phyloP scores from a whole-genome alignment of 2,113 vertebrate species.

The Dicrurus megarhynchus region DNA sequence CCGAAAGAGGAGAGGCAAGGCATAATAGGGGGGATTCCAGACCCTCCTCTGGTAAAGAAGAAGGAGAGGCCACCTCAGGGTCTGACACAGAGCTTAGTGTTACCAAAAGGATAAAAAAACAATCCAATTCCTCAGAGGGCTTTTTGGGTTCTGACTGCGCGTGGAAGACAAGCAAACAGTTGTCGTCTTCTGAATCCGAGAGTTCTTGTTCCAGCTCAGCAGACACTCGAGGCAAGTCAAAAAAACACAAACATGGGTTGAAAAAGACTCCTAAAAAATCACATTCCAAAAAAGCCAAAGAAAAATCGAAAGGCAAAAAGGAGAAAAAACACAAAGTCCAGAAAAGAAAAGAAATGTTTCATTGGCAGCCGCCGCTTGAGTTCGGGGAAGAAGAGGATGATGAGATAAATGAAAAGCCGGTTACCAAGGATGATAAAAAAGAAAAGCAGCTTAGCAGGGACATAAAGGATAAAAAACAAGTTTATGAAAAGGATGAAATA shows the following conservation, averaged over 20 bases:
- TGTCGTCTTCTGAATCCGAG: conserved; percentile 46
- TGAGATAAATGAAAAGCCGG: conserved; percentile 40
- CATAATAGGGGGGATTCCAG: conserved; percentile 43
- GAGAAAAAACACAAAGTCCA: conserved; percentile 86
- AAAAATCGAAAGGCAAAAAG: conserved; percentile 83
- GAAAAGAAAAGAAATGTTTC: conserved; percentile 88
- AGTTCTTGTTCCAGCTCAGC: conserved; percentile 51
- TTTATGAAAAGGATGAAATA: conserved; percentile 28
- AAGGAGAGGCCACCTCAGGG: conserved; percentile 92
- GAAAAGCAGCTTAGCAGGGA: conserved; percentile 36
- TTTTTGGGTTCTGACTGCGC: not conserved
- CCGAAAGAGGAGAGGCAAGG: conserved; percentile 69
- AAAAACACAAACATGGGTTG: conserved; percentile 79
- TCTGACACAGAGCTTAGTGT: conserved; percentile 75
- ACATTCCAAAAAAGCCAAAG: conserved; percentile 74
- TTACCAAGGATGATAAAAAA: conserved; percentile 43
- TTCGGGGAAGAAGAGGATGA: conserved; percentile 93
- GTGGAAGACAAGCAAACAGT: conserved; percentile 25
- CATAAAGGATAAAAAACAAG: conserved; percentile 1
- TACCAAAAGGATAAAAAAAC: conserved; percentile 33
- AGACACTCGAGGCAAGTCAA: conserved; percentile 71
- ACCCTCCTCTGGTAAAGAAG: conserved; percentile 86
- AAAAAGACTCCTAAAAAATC: conserved; percentile 74
- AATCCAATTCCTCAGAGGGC: conserved; percentile 12
- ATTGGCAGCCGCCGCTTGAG: conserved; percentile 95